A percentile compares a stretch with the other conserved stretches of the same genome.
phyloP scores from a whole-genome alignment of 2,113 vertebrate genomes.

The Atrichornis clamosus region DNA sequence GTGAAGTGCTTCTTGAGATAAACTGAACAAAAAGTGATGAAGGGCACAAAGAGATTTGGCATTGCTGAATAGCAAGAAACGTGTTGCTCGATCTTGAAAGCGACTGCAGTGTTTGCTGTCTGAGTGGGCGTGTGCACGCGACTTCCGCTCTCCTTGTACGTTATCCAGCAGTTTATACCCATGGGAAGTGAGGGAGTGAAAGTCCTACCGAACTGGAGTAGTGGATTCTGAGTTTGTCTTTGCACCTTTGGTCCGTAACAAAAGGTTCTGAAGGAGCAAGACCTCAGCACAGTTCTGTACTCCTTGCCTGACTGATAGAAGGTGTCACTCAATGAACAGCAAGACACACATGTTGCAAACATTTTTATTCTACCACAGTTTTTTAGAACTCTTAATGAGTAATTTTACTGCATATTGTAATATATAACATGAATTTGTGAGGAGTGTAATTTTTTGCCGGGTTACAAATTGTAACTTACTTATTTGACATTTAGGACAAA shows the following conservation, averaged over 20 bases:
- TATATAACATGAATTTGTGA: not conserved
- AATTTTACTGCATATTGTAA: not conserved
- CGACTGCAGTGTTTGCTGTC: rapidly evolving
- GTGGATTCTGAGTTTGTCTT: not conserved
- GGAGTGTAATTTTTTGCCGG: not conserved
- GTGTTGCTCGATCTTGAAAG: not conserved
- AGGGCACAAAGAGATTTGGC: not conserved
- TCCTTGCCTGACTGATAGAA: not conserved
- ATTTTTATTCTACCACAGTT: not conserved
- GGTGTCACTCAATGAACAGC: not conserved
- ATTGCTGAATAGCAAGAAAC: not conserved
- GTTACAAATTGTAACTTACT: not conserved
- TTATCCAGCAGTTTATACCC: not conserved
- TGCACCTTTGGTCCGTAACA: not conserved
- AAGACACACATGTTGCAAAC: not conserved
- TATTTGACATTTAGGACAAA: not conserved
- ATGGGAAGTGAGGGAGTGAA: not conserved
- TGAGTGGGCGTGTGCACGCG: rapidly evolving
- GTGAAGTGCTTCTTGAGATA: not conserved
- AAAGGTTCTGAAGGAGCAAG: not conserved
- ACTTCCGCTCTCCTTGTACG: not conserved
- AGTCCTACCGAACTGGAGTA: not conserved
- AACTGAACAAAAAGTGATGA: not conserved
- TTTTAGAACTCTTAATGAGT: not conserved
- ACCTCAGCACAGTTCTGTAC: not conserved